Evolutionary conservation across 1,140 invertebrate species (phyloP).

Genomic region (Neodiprion pinetum): DNA sequence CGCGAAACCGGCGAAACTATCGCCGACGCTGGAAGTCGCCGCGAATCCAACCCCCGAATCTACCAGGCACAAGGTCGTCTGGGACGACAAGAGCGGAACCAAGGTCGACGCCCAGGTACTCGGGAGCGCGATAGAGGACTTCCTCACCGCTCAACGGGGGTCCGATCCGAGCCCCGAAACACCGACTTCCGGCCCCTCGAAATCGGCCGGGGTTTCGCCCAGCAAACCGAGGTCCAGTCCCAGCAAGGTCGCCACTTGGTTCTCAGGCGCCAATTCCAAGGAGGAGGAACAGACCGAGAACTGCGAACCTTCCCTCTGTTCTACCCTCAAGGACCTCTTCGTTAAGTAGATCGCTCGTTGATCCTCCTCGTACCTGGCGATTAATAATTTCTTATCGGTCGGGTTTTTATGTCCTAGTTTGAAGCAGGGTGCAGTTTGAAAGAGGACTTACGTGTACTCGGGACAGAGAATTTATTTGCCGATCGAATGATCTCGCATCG

Average conservation of each 20-base stretch:
- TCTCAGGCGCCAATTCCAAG: slow-evolving; percentile 62
- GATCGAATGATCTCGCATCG: too few relatives aligned
- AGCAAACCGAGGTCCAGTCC: slow-evolving; percentile 44
- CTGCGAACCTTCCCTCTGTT: slow-evolving; percentile 78
- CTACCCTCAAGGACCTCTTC: slow-evolving; percentile 83
- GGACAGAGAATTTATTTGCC: too few relatives aligned
- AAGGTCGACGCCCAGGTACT: slow-evolving; percentile 77
- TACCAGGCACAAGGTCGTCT: slow-evolving; percentile 65
- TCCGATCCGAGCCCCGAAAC: slow-evolving; percentile 58
- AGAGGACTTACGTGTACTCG: too few relatives aligned
- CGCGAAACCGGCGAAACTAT: slow-evolving; percentile 59
- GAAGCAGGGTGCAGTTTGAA: too few relatives aligned
- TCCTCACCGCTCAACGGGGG: slow-evolving; percentile 63
- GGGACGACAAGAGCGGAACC: slow-evolving; percentile 76
- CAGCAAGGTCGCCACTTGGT: slow-evolving; percentile 62
- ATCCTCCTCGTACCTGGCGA: slow-evolving; percentile 10
- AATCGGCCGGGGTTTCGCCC: slow-evolving; percentile 47
- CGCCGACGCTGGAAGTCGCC: slow-evolving; percentile 46
- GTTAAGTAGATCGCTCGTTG: slow-evolving; percentile 67
- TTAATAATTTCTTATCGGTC: slow-evolving; percentile 27
- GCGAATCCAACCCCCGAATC: slow-evolving; percentile 22
- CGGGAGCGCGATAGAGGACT: slow-evolving; percentile 83
- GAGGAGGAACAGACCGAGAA: slow-evolving; percentile 72
- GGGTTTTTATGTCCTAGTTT: slow-evolving; percentile 16
- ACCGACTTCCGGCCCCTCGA: slow-evolving; percentile 48